Conservation (phyloP, 2,888 invertebrate species). For the Lagria hirta region DNA sequence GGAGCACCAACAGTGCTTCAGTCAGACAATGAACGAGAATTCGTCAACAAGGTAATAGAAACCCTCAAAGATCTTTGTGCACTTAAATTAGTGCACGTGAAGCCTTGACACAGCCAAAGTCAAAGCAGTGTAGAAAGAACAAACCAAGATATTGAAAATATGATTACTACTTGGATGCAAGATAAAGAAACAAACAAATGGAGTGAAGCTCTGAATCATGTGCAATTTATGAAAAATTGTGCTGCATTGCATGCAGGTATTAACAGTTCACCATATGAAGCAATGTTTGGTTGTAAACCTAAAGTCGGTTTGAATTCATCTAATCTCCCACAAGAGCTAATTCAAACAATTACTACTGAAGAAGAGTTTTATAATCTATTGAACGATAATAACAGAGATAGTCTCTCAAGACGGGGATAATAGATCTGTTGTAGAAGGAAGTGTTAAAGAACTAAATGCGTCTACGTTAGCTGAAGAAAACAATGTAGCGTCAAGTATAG, state of each 20-base stretch:
- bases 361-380: too few relatives aligned
- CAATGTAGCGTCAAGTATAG: too few relatives aligned
- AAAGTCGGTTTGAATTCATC: conserved; percentile 12
- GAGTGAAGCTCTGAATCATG: conserved; percentile 48
- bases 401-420: too few relatives aligned
- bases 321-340: too few relatives aligned
- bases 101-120: conserved; percentile 42
- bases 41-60: conserved; percentile 36
- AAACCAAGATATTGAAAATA: conserved; percentile 48
- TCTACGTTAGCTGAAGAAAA: too few relatives aligned
- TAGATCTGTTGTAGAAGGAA: too few relatives aligned
- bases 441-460: too few relatives aligned
- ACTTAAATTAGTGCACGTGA: conserved; percentile 48
- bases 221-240: conserved; percentile 51
- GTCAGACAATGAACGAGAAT: conserved; percentile 44
- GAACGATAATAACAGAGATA: too few relatives aligned
- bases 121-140: conserved; percentile 46
- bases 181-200: conserved; percentile 45
- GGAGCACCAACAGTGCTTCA: conserved; percentile 47
- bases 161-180: conserved; percentile 46
- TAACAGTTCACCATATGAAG: conserved; percentile 26
- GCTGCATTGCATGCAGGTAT: conserved; percentile 47
- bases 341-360: too few relatives aligned
- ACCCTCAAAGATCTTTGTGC: conserved; percentile 38
- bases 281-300: conserved; percentile 14